Evolutionary conservation across 2,888 invertebrate genomes (phyloP).

Genomic region (Rhagonycha fulva): DNA sequence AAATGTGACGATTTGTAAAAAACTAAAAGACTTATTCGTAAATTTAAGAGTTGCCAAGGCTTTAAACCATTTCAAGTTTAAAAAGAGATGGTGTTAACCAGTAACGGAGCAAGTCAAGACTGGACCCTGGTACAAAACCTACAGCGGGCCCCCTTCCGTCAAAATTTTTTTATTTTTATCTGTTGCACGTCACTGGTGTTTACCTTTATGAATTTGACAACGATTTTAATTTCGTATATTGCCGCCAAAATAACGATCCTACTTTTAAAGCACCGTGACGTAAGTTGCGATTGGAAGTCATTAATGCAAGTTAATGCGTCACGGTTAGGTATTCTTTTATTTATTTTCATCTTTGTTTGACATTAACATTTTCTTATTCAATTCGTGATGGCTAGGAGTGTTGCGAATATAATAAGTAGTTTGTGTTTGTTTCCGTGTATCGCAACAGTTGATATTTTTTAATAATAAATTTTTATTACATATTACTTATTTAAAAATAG

Average conservation of each 20-base stretch:
- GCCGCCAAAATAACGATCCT: background rate
- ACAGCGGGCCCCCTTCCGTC: too few relatives aligned
- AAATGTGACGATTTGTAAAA: too few relatives aligned
- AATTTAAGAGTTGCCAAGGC: too few relatives aligned
- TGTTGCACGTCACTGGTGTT: too few relatives aligned
- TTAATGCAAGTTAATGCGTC: background rate
- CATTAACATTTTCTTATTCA: background rate
- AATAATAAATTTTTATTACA: background rate
- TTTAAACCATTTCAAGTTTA: too few relatives aligned
- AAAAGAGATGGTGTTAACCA: too few relatives aligned
- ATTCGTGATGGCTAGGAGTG: background rate
- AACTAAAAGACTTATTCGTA: too few relatives aligned
- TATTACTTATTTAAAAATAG: background rate
- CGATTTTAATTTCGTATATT: background rate
- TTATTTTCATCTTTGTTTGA: background rate
- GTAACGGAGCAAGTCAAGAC: too few relatives aligned
- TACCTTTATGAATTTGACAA: background rate
- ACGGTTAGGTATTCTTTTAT: background rate
- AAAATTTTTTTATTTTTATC: too few relatives aligned
- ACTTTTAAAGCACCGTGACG: background rate
- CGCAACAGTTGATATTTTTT: background rate
- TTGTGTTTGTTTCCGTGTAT: background rate
- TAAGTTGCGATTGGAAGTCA: background rate
- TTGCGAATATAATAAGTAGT: background rate
- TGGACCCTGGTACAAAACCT: too few relatives aligned